Percentiles rank a stretch among this genome's conserved stretches.
These are phyloP conservation scores for Amazona vittata DNA, from an alignment of 2,113 vertebrate genomes.

Conservation along the genomic window DNA sequence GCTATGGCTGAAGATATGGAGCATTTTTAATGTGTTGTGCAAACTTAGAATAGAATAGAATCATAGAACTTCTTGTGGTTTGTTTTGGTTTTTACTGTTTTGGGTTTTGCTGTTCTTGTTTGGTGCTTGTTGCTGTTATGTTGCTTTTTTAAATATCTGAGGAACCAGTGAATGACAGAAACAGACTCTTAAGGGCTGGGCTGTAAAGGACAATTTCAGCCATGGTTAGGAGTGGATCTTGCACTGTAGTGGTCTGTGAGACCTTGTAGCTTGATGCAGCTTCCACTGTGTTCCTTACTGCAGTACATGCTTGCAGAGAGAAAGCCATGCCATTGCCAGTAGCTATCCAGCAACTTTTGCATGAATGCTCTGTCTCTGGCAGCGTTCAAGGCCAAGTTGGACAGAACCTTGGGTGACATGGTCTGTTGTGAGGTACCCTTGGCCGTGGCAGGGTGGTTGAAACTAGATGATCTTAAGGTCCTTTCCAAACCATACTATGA, in stretches of 20 bases:
- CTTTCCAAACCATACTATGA: not conserved
- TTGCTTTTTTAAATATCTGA: not conserved
- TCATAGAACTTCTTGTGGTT: no score
- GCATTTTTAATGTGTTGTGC: not conserved
- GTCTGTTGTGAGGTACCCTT: not conserved
- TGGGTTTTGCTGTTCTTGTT: not conserved
- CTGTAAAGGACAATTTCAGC: not conserved
- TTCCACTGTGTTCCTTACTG: not conserved
- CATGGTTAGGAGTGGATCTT: accelerated
- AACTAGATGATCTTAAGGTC: not conserved
- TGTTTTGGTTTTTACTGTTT: not conserved
- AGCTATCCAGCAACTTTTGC: not conserved
- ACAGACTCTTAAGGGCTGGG: not conserved
- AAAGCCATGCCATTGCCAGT: not conserved
- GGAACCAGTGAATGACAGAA: not conserved
- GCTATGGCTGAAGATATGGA: not conserved
- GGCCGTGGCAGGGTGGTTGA: not conserved
- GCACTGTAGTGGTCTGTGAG: not conserved
- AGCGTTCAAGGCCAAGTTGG: not conserved
- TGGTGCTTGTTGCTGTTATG: not conserved
- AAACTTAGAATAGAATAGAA: not conserved
- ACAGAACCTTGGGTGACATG: not conserved
- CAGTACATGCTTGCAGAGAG: not conserved
- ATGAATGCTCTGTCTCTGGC: not conserved
- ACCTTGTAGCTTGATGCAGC: not conserved